Evolutionary conservation across 1,140 invertebrate species (phyloP).

Genomic region (Colletes gigas): DNA sequence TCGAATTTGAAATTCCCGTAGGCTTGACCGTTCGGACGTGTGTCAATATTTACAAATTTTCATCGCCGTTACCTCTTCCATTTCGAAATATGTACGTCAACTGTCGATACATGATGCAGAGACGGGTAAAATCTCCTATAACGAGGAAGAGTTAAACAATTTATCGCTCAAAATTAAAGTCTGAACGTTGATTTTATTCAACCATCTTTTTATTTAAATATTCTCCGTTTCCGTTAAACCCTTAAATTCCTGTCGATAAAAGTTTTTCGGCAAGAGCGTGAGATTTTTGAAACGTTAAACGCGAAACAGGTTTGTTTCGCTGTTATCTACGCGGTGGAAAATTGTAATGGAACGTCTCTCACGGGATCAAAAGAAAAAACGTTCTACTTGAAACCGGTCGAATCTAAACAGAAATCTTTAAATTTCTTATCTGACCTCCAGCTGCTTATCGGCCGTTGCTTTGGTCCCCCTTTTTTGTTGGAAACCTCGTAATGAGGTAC

Average conservation of each 20-base stretch:
- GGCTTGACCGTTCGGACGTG: neutral
- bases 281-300: neutral
- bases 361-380: neutral
- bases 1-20: neutral
- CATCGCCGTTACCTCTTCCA: neutral
- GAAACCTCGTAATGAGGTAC: constrained; percentile 3
- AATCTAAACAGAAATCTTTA: constrained; percentile 32
- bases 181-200: too few species aligned
- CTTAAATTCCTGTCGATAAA: neutral
- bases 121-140: too few species aligned
- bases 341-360: neutral
- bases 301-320: too few species aligned
- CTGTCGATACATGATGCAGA: neutral
- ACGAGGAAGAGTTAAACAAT: too few species aligned
- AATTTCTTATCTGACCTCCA: constrained; percentile 45
- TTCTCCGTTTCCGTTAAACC: too few species aligned
- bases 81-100: neutral
- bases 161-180: too few species aligned
- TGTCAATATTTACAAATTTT: constrained; percentile 24
- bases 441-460: constrained; percentile 46
- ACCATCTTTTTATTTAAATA: too few species aligned
- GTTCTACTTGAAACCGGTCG: neutral
- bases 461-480: constrained; percentile 28
- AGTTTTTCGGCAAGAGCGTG: neutral
- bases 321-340: neutral